A percentile compares a stretch with the other conserved stretches of the same genome.
Conservation (phyloP, 2,888 invertebrate species). For the Ceramica pisi region DNA sequence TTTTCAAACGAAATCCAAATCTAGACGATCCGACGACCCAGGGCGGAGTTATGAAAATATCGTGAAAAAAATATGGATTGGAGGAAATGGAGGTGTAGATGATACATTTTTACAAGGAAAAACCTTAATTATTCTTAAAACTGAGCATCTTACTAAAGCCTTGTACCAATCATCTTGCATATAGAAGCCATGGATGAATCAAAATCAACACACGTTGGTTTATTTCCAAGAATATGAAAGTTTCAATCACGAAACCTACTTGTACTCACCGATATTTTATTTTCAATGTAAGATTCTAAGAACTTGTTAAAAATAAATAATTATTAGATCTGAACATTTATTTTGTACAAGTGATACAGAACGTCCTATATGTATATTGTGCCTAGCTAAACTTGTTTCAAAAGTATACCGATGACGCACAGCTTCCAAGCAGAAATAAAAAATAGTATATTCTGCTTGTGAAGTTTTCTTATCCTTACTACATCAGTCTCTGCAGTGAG, state of each 20-base stretch:
- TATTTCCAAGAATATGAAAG: background rate
- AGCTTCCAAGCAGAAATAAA: conserved; percentile 27
- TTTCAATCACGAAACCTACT: background rate
- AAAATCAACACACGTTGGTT: conserved; percentile 5
- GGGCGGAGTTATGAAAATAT: too few relatives aligned
- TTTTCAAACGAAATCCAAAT: background rate
- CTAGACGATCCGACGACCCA: too few relatives aligned
- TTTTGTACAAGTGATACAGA: conserved; percentile 21
- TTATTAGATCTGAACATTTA: conserved; percentile 11
- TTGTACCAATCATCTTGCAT: background rate
- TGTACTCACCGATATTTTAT: background rate
- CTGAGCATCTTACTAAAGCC: background rate
- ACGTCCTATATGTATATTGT: conserved; percentile 8
- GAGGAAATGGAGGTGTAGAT: background rate
- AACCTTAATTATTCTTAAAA: background rate
- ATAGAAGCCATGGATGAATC: background rate
- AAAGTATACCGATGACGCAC: conserved; percentile 40
- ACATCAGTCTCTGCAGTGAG: background rate
- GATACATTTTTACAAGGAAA: background rate
- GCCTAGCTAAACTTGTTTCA: conserved; percentile 21
- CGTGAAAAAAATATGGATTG: background rate
- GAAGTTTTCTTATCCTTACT: background rate
- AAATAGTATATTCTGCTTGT: background rate
- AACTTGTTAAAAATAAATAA: background rate
- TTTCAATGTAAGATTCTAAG: background rate